Evolutionary conservation across 2,113 vertebrate genomes (phyloP), one percentile per base, ranked within the genome.

Genomic region (Murina feae): DNA sequence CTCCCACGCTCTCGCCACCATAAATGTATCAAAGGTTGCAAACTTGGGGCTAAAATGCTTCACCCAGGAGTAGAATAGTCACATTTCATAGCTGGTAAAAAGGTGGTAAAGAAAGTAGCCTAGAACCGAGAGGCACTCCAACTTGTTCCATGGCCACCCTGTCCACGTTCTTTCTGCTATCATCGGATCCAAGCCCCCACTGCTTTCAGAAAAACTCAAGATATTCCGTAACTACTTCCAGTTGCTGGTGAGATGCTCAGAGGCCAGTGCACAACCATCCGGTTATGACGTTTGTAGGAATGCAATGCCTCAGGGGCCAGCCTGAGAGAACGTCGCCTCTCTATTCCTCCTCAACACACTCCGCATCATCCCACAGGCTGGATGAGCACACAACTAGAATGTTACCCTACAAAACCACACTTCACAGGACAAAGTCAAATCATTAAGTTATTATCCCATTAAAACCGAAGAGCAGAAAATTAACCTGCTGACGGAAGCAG

Each of bases 381-480:
- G 11, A 65, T 10, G 60, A 47, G 5, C 76, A 89, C 63, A 65
- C n/a, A 35, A 35, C 42, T 10, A 58, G 76, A 49, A 68, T 30
- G 35, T 39, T 28, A 7, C 1, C 25, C 28, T 8, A 55, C 0
- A 90, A 96, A 87, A 81, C 44, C 32, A 39, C 5, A 23, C 49
- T 88, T 86, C 32, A 37, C 66, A 49, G 14, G 60, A 85, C 14
- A 92, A 92, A 90, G 89, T 23, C 88, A 72, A 92, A 49, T 49
- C n/a, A 65, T 37, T 28, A 92, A 53, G 60, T 68, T 49, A 74
- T 76, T 32, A 90, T 69, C 63, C 58, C 60, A 51, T 74, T 85
- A 80, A 94, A 91, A 85, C n/a, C 5, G 4, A 90, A 90, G 28
- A 93, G 68, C 74, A 84, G 81, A 87, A 74, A 79, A 80, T 39